phyloP scores from a whole-genome alignment of 2,113 vertebrate genomes.

The Odontesthes bonariensis region DNA sequence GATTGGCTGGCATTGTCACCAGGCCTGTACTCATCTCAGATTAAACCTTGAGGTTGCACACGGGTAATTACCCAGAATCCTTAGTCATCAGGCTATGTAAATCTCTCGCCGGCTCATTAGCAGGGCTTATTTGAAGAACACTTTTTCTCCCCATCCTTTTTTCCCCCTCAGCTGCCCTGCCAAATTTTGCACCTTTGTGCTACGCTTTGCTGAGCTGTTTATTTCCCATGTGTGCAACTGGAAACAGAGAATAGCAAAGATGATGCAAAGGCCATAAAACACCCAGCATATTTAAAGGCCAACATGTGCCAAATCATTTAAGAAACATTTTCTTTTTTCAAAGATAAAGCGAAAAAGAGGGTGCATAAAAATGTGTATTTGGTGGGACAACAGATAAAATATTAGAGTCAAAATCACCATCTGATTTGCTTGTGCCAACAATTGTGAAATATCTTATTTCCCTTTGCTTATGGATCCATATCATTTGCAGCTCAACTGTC shows the following conservation, averaged over 20 bases:
- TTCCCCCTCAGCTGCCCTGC: conserved; percentile 23
- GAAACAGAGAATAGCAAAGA: conserved; percentile 18
- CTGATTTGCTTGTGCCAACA: conserved; percentile 18
- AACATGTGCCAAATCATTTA: neutral
- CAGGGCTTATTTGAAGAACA: conserved; percentile 59
- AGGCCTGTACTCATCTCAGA: conserved; percentile 63
- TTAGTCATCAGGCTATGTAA: conserved; percentile 67
- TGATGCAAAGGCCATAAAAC: conserved; percentile 21
- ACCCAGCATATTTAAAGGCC: neutral
- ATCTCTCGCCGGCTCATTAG: conserved; percentile 67
- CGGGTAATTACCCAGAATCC: conserved; percentile 74
- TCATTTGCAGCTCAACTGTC: conserved; percentile 62
- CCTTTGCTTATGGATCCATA: conserved; percentile 53
- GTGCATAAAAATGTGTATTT: neutral
- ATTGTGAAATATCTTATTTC: conserved; percentile 59
- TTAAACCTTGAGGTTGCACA: conserved; percentile 63
- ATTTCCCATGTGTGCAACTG: conserved; percentile 24
- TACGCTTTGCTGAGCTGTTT: conserved; percentile 39
- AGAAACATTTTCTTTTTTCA: neutral
- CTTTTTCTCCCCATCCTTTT: conserved; percentile 44
- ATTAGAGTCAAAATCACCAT: neutral
- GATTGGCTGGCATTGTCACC: conserved; percentile 62
- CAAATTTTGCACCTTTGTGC: conserved; percentile 41
- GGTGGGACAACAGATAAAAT: neutral
- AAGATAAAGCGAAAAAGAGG: neutral